Base-by-base conservation (phyloP, 2,113 vertebrate species). In the Mola mola region DNA sequence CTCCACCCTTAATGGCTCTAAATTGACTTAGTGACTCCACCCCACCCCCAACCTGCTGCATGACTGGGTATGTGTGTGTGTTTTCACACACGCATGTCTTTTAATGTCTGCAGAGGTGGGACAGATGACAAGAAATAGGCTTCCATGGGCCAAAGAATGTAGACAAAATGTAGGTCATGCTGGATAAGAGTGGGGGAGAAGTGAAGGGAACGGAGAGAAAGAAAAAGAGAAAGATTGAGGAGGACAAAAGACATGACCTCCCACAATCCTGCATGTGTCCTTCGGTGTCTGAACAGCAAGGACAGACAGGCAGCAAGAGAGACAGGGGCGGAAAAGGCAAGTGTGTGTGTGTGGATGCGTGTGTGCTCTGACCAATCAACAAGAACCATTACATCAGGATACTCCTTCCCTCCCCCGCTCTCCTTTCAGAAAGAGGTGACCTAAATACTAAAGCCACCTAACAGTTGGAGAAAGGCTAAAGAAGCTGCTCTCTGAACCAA, bases 91-190 rank as follows among this genome's bases (percentile, higher is more conserved):
- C 29, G 58, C 17, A 58, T 19, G 26, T 59, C 31, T 66, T 25
- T 48, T 17, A 41, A 37, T 53, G 51, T 66, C 38, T 40, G 47
- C 12, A 3, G 28, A 52, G 38, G 37, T 75, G 62, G 41, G 21
- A 20, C 28, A 42, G 28, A 34, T 38, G 29, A 51, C 13, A 66
- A 62, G 34, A 31, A 47, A 51, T n/a, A n/a, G n/a, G n/a, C n/a
- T n/a, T n/a, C n/a, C n/a, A n/a, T n/a, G 58, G 47, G 51, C 38
- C 24, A 11, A 44, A 21, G 24, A 20, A 64, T 53, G 21, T 41
- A 53, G 48, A 66, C 36, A 36, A 70, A 86, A 81, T 86, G 64
- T 83, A 78, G 83, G 77, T 83, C 83, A 86, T n/a, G 6, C 20
- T 12, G 21, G 33, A 61, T n/a, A 63, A 33, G 62, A 55, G 64